A percentile compares a stretch with the other conserved stretches of the same genome.
Conservation (phyloP, 2,797 vertebrate genomes). For the Hoplostethus atlanticus region DNA sequence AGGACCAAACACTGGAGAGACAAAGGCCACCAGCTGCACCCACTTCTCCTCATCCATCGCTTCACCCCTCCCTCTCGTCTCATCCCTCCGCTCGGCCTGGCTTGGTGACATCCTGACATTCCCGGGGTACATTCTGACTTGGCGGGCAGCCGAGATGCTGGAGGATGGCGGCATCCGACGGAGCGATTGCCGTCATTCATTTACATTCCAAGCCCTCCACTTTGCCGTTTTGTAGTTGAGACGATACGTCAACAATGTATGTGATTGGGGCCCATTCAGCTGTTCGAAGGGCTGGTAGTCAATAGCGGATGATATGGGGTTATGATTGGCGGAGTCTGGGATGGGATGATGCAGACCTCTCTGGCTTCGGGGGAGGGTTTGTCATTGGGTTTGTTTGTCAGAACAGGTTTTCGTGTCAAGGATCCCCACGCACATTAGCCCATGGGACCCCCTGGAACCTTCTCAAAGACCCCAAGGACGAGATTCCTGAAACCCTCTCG, state of each 20-base stretch:
- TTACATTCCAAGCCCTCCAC: conserved; percentile 51
- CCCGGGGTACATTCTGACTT: conserved; percentile 58
- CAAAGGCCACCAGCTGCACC: conserved; percentile 88
- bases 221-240: conserved; percentile 50
- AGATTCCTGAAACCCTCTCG: no score
- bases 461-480: no score
- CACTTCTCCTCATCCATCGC: conserved; percentile 80
- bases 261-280: conserved; percentile 69
- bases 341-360: conserved; percentile 38
- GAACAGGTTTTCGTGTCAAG: conserved; percentile 45
- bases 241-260: conserved; percentile 64
- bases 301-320: conserved; percentile 49
- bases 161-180: conserved; percentile 49
- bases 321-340: conserved; percentile 43
- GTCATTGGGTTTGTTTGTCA: conserved; percentile 61
- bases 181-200: conserved; percentile 62
- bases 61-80: conserved; percentile 50
- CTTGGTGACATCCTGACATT: conserved; percentile 65
- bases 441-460: no score
- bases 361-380: conserved; percentile 30
- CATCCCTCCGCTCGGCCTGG: conserved; percentile 52
- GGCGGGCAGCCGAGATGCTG: conserved; percentile 55
- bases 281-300: conserved; percentile 49
- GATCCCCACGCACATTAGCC: conserved; percentile 27
- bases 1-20: conserved; percentile 78